These are phyloP conservation scores for Sandelia bainsii DNA, from an alignment of 2,797 vertebrate species.

Conservation along the genomic window DNA sequence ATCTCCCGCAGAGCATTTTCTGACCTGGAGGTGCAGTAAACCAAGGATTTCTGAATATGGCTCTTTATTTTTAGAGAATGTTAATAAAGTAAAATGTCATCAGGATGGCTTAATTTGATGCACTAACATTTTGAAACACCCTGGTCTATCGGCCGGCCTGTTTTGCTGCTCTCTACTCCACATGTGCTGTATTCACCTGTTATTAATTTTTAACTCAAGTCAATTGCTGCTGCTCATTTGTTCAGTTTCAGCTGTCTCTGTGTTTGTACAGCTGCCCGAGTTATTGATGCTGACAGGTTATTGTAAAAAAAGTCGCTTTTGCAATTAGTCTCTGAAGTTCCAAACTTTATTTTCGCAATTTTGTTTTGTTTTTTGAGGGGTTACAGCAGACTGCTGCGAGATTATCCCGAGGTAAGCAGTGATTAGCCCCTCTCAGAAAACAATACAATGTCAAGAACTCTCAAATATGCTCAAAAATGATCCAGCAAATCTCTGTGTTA, in stretches of 20 bases:
- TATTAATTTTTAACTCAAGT: neutral
- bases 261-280: neutral
- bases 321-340: neutral
- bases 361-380: neutral
- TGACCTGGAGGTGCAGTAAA: too few relatives aligned
- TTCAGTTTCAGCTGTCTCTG: neutral
- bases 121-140: neutral
- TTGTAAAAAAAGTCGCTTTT: neutral
- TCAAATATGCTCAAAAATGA: constrained; percentile 1
- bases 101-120: neutral
- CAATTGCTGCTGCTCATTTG: neutral
- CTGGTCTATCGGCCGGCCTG: too few relatives aligned
- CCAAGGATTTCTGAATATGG: too few relatives aligned
- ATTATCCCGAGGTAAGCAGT: constrained; percentile 31
- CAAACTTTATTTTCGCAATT: neutral
- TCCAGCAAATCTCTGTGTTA: neutral
- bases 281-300: neutral
- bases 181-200: neutral
- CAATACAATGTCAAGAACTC: constrained; percentile 32
- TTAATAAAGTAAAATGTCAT: neutral
- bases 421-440: constrained; percentile 55
- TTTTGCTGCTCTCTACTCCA: neutral
- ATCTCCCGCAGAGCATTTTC: too few relatives aligned
- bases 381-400: neutral
- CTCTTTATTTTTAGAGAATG: too few relatives aligned